Base-by-base conservation (phyloP, 2,797 vertebrate species). In the Gallinago nigripennis region DNA sequence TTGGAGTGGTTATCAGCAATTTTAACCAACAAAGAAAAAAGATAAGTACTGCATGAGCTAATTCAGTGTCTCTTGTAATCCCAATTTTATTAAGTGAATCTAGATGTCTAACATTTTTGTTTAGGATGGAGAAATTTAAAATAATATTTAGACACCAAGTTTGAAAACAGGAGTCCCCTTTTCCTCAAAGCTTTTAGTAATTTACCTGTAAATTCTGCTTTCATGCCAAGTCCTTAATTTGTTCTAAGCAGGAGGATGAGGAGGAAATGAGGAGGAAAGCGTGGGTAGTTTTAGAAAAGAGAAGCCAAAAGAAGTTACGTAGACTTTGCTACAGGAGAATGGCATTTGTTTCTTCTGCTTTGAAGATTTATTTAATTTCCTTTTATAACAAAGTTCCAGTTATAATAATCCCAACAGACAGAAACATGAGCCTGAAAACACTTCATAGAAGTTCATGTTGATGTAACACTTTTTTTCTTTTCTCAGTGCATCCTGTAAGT, bases 21-120 rank as follows among this genome's bases (percentile, higher is more conserved):
- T 98, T 98, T 94, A 98, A 98, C 82, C 95, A 98, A 65, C 98
- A 98, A 92, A 98, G 98, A 86, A 98, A 96, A 97, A 98, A 98
- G 98, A 98, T 98, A 98, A 97, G 98, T 98, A 92, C 41, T 33
- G 2, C n/a, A 39, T 81, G 53, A 58, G 6, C 33, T 80, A 66
- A 60, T 21, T 39, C 9, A 56, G n/a, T 6, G 4, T 46, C 5
- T 75, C 17, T n/a, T 71, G 37, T 64, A 46, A 81, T 71, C 20
- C 11, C 1, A 18, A 0, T 83, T 78, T 73, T 43, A 23, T 68
- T 28, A 30, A 61, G 10, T 39, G 24, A 50, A 64, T n/a, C 24
- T 70, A 73, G 15, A 18, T 57, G 3, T 46, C 12, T 70, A 31
- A n/a, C 3, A 9, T 41, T 83, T 88, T 73, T 16, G 4, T 48